These are phyloP conservation scores for Apocheima hispidaria DNA, from an alignment of 2,888 invertebrate genomes.

Conservation along the genomic window DNA sequence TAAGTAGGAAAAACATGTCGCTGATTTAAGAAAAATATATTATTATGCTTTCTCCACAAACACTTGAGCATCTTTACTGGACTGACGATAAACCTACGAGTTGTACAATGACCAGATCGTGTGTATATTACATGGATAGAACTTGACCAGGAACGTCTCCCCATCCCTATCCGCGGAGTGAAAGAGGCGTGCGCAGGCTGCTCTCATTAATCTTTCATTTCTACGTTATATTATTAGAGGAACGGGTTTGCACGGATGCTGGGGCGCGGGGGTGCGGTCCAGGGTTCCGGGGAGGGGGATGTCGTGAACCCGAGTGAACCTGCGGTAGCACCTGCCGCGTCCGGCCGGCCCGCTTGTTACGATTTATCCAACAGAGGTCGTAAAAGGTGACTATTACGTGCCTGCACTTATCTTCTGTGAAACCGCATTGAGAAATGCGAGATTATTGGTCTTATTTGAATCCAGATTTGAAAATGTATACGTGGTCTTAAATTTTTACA, in stretches of 20 bases:
- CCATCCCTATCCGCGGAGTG: conserved; percentile 69
- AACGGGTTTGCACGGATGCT: conserved; percentile 85
- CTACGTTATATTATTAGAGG: conserved; percentile 86
- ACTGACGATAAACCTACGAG: too few species aligned
- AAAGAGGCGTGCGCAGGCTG: conserved; percentile 85
- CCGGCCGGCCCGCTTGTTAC: conserved; percentile 62
- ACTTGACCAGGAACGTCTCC: conserved; percentile 12
- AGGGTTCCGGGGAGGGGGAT: conserved; percentile 49
- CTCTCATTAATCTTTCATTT: conserved; percentile 86
- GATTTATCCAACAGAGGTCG: conserved; percentile 53
- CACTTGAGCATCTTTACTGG: too few species aligned
- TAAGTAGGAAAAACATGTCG: too few species aligned
- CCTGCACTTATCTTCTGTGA: conserved; percentile 53
- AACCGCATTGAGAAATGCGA: conserved; percentile 33
- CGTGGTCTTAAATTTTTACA: too few species aligned
- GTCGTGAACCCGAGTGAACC: conserved; percentile 83
- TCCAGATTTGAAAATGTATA: background rate
- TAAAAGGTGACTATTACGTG: conserved; percentile 59
- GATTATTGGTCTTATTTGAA: background rate
- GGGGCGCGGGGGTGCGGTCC: conserved; percentile 51
- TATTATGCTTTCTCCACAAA: too few species aligned
- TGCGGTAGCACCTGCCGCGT: conserved; percentile 84
- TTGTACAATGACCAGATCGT: too few species aligned
- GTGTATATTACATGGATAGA: conserved; percentile 40
- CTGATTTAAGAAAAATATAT: too few species aligned